Base-by-base conservation (phyloP, 2,113 vertebrate species). In the Peromyscus leucopus region DNA sequence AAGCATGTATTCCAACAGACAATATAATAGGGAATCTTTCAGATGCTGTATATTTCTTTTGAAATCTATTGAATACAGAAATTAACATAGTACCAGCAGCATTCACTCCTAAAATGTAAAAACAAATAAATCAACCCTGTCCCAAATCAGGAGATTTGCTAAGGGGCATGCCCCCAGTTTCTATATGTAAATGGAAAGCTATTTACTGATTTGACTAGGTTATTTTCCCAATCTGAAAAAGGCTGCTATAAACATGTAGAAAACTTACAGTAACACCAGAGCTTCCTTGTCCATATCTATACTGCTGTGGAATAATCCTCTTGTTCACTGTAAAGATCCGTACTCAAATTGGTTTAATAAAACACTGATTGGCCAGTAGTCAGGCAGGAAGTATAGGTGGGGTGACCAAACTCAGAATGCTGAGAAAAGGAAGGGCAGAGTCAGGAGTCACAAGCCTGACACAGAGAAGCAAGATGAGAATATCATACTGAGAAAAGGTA, bases 41-140 rank as follows among this genome's bases (percentile, higher is more conserved):
- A 61, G 22, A 63, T 80, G 46, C 28, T 85, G 57, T 69, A 10
- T 36, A 80, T 59, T 95, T 93, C 2, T 83, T 90, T 51, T 33
- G 79, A 95, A 95, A 63, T 28, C 89, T 55, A 84, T 91, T 42
- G 76, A 88, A 82, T 63, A 83, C 3, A 79, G 71, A 72, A n/a
- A 72, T 72, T 72, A 72, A 72, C 71, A 72, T 72, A n/a, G 36
- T n/a, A 21, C 17, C 71, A 72, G 71, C 36, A 72, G 16, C 8
- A 75, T 75, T 78, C 12, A 31, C 74, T 78, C 12, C 13, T 7
- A 48, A 48, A 78, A 78, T 78, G 7, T 15, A 48, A 71, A 42
- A 42, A 24, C 9, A 75, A 75, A 75, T 42, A 39, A 75, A 42
- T 75, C 7, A 75, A 42, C 8, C 72, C n/a, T 75, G 72, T 9